Evolutionary conservation across 2,113 vertebrate species (phyloP).

Genomic region (Polyodon spathula): DNA sequence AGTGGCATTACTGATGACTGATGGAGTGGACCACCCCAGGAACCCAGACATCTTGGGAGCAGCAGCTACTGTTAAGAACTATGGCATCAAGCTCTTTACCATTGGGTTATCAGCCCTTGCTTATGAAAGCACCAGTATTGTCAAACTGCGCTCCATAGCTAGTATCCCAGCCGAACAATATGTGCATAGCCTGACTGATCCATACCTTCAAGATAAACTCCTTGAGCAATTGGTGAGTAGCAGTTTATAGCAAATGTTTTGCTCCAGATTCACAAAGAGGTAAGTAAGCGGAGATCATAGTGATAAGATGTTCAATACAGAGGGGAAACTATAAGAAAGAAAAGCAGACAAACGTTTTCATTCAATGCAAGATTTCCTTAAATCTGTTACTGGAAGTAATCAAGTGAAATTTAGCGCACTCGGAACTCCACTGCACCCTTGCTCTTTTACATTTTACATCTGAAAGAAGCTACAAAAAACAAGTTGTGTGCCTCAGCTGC

Average conservation of each 20-base stretch:
- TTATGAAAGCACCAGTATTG: slow-evolving; percentile 44
- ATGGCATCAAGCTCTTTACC: slow-evolving; percentile 65
- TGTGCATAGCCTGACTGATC: slow-evolving; percentile 62
- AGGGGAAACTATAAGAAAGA: too few species aligned
- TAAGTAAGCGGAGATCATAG: slow-evolving; percentile 12
- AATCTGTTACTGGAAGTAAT: too few species aligned
- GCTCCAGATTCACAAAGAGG: too few species aligned
- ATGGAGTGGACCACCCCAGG: slow-evolving; percentile 75
- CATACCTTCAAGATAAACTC: slow-evolving; percentile 52
- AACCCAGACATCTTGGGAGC: slow-evolving; percentile 60
- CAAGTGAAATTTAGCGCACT: too few species aligned
- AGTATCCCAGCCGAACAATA: slow-evolving; percentile 53
- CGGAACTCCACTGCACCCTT: too few species aligned
- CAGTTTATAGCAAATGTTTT: neutral
- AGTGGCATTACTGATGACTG: slow-evolving; percentile 72
- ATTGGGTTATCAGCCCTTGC: slow-evolving; percentile 60
- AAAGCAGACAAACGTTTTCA: too few species aligned
- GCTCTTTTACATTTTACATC: too few species aligned
- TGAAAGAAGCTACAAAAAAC: too few species aligned
- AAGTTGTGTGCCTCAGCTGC: too few species aligned
- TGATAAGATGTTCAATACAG: slow-evolving; percentile 23
- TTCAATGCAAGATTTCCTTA: too few species aligned
- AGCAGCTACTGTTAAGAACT: slow-evolving; percentile 56
- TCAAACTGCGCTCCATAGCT: slow-evolving; percentile 67
- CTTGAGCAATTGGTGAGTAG: slow-evolving; percentile 52